Evolutionary conservation across 2,797 vertebrate genomes (phyloP), one percentile per base, ranked within the genome.

Genomic region (Falco novaeseelandiae): DNA sequence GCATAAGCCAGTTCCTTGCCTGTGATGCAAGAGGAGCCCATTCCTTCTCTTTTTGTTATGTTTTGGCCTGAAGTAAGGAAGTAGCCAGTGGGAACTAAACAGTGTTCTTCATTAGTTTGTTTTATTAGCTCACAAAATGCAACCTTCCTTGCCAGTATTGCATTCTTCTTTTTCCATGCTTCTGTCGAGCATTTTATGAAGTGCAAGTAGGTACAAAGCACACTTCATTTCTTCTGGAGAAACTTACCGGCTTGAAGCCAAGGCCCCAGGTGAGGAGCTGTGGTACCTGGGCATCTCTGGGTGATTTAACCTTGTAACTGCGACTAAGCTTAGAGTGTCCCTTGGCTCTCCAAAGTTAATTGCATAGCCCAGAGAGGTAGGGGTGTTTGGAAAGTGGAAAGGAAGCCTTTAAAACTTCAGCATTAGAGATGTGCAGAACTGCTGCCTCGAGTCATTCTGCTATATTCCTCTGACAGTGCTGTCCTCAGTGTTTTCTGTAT

Each of bases 111-210:
- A 20, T 83, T 48, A 57, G 63, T 89, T 95, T 81, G 72, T 62
- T 90, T 95, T 86, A 58, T 67, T 90, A 72, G 34, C 73, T 90
- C 70, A 73, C 62, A 86, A 79, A 95, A 88, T 14, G 42, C 42
- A 84, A 30, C 65, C 25, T 79, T 58, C 30, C n/a, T 62, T 76
- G 62, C 55, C 83, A 82, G 59, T 66, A 12, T 52, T 66, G 21
- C 55, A 36, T 79, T 90, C 34, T 62, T 81, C n/a, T 81, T 93
- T 81, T 86, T 91, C 42, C 5, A 1, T 62, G 66, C 51, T 83
- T 82, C 72, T 87, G 36, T 27, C 51, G 48, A 71, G 25, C 25
- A 1, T 77, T 88, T 90, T 61, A 46, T 65, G 42, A 86, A 83
- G 81, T 32, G 19, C 62, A 78, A 71, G 44, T 21, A 61, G 40